Evolutionary conservation across 2,797 vertebrate species (phyloP), one percentile per base, ranked within the genome.

Genomic region (Spea hammondii): DNA sequence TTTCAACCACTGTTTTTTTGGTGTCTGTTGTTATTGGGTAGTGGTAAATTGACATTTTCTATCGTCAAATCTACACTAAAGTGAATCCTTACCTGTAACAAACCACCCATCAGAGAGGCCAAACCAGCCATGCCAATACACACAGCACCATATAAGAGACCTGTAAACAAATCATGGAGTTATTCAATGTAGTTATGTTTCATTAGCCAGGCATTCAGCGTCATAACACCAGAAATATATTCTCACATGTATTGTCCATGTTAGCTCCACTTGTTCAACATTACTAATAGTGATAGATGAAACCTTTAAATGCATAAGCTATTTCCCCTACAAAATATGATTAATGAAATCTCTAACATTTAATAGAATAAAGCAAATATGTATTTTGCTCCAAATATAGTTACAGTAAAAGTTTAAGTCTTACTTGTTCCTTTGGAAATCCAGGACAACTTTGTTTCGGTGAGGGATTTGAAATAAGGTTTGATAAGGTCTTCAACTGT

Each of bases 61-160:
- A 7, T 53, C 51, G 51, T 53, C 10, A 7, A 53, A 17, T 17
- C 17, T 17, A 17, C 17, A 17, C 17, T 17, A 17, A 53, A 4
- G 49, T 65, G 4, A 66, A n/a, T 11, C 14, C 60, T 79, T 85
- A 98, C 97, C 95, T 99, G 94, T 74, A 99, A 79, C 84, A 98
- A 84, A 48, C 89, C 88, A 84, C 94, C 96, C 92, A 99, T 89
- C 0, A 95, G 62, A 8, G 97, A 99, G 7, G 96, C 95, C 82
- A 98, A 0, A 0, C 89, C 96, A 73, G 96, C 94, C 97, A 98
- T 96, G n/a, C 85, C 94, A 5, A 99, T 95, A 84, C 95, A 98
- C 14, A 95, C 72, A 53, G 79, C 85, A 0, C 97, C 97, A 75
- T 92, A 98, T 13, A 94, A 71, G n/a, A 99, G 60, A 87, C 93